Base-by-base conservation (phyloP, 2,113 vertebrate species). In the Spea multiplicata region DNA sequence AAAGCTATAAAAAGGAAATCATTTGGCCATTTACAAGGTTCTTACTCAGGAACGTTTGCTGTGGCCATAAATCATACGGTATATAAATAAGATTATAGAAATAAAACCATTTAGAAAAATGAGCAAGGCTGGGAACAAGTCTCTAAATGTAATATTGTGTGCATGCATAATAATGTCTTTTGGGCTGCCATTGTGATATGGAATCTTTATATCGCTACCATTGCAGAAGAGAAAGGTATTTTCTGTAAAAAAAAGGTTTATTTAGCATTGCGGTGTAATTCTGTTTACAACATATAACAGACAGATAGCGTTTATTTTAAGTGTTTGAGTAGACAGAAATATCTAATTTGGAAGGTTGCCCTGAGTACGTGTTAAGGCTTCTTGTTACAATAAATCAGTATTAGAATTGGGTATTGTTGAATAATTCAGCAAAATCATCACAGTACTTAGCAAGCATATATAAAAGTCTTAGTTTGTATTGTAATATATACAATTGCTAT, bases 61-160 rank as follows among this genome's bases (percentile, higher is more conserved):
- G 44, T 44, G 45, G 44, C 55, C 71, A 74, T 80, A 80, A 80
- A 80, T 80, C 78, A 80, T 73, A 44, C 53, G 16, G 52, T 57
- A 61, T 80, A 74, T 66, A 80, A 80, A 80, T 74, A 68, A 61
- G 71, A 80, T 80, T 80, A 80, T 66, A 74, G 50, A 61, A 68
- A 67, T 80, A 74, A 74, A 67, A 74, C 71, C 71, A 74, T 80
- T 80, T 80, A 80, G 71, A 74, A 74, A 80, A 74, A 80, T 73
- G 78, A 74, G 78, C 49, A 80, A 80, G 71, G 67, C 78, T 44
- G 73, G 61, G 71, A 68, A 74, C 64, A 68, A 67, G 65, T 74
- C 64, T 67, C 59, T 80, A 74, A 80, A 80, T 59, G 53, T 65
- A 74, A 74, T 80, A 80, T 67, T 59, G 78, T 68, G 52, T 62